Percentiles rank a stretch among this genome's conserved stretches.
Conservation (phyloP, 2,888 invertebrate species). For the Cacoxenus indagator region DNA sequence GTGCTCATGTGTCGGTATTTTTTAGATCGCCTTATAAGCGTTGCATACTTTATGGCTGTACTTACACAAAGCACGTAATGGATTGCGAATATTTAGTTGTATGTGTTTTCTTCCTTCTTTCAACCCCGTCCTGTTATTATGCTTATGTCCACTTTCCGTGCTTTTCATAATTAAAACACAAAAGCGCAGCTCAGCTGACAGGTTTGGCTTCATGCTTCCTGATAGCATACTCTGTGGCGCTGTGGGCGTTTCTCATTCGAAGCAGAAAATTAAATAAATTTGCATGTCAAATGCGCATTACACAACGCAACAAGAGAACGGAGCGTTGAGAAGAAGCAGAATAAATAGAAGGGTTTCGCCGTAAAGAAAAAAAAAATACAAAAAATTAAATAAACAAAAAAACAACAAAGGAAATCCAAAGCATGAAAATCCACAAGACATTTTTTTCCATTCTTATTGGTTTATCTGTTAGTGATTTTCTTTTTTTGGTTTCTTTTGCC, state of each 20-base stretch:
- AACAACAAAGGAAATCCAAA: background rate
- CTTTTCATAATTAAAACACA: background rate
- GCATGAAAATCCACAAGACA: background rate
- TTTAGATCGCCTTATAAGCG: background rate
- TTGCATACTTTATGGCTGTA: background rate
- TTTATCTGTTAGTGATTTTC: too few species aligned
- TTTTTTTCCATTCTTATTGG: background rate
- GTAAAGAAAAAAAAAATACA: too few species aligned
- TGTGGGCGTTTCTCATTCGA: slow-evolving; percentile 37
- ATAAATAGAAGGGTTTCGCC: too few species aligned
- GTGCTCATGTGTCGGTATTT: background rate
- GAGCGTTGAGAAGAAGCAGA: too few species aligned
- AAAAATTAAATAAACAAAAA: too few species aligned
- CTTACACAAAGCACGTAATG: background rate
- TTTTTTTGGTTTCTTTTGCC: too few species aligned
- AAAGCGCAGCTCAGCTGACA: background rate
- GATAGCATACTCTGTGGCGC: background rate
- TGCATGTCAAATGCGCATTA: slow-evolving; percentile 61
- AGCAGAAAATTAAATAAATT: slow-evolving; percentile 62
- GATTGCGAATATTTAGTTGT: slow-evolving; percentile 18
- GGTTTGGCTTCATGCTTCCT: background rate
- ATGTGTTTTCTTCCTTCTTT: slow-evolving; percentile 18
- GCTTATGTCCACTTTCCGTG: background rate
- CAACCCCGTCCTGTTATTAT: background rate
- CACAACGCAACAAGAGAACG: slow-evolving; percentile 30